A percentile compares a stretch with the other conserved stretches of the same genome.
Evolutionary conservation across 2,113 vertebrate genomes (phyloP).

Genomic region (Rhegmatorhina hoffmannsi): DNA sequence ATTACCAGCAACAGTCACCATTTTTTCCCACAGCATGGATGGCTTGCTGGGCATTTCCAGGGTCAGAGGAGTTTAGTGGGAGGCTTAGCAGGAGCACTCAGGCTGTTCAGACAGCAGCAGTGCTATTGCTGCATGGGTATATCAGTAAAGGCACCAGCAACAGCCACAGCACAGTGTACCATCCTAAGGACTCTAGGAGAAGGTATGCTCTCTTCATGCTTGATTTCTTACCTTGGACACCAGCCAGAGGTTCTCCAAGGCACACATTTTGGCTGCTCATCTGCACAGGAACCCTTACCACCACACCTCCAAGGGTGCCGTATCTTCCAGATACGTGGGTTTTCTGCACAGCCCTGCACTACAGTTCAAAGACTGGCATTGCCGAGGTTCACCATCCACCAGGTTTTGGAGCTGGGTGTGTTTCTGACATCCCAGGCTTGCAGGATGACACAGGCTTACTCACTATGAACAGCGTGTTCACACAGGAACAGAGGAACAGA

Average conservation of each 20-base stretch:
- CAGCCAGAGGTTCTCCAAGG: neutral
- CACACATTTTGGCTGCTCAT: neutral
- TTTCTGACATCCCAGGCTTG: neutral
- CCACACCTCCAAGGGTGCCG: rapidly evolving
- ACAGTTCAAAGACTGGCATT: neutral
- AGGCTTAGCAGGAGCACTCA: neutral
- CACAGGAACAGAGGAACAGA: neutral
- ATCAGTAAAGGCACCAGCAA: neutral
- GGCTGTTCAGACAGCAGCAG: neutral
- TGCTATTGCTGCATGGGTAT: neutral
- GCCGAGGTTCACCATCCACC: neutral
- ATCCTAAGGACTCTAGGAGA: neutral
- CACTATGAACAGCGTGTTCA: neutral
- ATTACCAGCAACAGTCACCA: neutral
- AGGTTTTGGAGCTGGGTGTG: neutral
- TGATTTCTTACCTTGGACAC: neutral
- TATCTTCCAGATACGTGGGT: rapidly evolving
- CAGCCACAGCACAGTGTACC: neutral
- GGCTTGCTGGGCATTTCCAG: neutral
- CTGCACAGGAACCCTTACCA: neutral
- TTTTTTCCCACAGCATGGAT: neutral
- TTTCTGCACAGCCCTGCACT: neutral
- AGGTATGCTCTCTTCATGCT: neutral
- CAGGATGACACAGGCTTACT: constrained; percentile 36
- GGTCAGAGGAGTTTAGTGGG: neutral